Conservation (phyloP, 2,113 vertebrate species). For the Passer montanus region DNA sequence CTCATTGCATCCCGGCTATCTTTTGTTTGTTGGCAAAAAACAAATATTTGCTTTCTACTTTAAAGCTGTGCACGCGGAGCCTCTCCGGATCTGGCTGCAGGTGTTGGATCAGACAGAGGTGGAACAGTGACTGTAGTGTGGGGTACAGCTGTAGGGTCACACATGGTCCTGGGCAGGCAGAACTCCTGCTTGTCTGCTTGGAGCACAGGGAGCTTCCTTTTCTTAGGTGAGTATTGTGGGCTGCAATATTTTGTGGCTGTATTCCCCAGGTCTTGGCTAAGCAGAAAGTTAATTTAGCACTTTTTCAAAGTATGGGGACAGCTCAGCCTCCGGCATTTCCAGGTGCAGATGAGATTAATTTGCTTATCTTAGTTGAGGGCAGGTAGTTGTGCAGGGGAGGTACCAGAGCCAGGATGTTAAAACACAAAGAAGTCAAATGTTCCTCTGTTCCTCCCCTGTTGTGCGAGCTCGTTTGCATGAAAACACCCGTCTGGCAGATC, state of each 20-base stretch:
- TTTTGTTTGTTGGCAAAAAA: background rate
- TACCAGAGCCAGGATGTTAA: background rate
- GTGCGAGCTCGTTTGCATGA: constrained; percentile 3
- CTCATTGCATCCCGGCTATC: background rate
- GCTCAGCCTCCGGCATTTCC: background rate
- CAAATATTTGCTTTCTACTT: background rate
- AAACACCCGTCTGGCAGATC: background rate
- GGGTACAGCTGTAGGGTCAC: background rate
- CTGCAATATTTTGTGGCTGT: background rate
- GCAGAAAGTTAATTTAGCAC: background rate
- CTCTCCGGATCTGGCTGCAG: background rate
- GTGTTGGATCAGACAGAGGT: background rate
- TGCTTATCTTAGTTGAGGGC: constrained; percentile 11
- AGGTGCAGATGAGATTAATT: background rate
- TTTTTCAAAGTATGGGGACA: background rate
- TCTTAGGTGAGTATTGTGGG: background rate
- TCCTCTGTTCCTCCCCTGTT: background rate
- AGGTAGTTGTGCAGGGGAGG: constrained; percentile 8
- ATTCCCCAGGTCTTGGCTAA: background rate
- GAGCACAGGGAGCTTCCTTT: background rate
- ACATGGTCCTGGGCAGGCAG: background rate
- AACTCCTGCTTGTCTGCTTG: background rate
- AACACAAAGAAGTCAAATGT: constrained; percentile 23
- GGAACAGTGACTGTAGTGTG: background rate
- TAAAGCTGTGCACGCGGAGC: background rate